Conservation (phyloP, 1,140 invertebrate genomes). For the Nautilus pompilius region DNA sequence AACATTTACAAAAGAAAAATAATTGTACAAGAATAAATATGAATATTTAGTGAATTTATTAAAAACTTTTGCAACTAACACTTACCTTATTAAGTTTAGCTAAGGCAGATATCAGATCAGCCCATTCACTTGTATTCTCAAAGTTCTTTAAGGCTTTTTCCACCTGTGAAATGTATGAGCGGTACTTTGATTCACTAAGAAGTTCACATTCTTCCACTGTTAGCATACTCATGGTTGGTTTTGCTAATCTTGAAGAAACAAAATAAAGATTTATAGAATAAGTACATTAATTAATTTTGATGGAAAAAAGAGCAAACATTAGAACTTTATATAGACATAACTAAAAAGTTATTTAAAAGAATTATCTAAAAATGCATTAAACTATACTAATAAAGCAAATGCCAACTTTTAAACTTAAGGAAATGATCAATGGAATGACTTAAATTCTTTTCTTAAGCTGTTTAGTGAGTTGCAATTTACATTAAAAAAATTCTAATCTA, state of each 20-base stretch:
- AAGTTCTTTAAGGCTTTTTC: conserved; percentile 90
- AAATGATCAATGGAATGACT: too few relatives aligned
- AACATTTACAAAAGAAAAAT: not conserved
- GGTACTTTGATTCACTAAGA: conserved; percentile 50
- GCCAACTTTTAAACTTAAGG: too few relatives aligned
- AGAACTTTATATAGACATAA: not conserved
- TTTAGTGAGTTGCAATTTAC: too few relatives aligned
- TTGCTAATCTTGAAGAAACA: not conserved
- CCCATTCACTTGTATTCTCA: conserved; percentile 94
- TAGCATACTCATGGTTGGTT: conserved; percentile 41
- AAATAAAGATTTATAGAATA: not conserved
- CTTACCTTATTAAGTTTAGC: conserved; percentile 88
- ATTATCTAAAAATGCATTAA: not conserved
- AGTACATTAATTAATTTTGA: not conserved
- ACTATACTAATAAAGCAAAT: too few relatives aligned
- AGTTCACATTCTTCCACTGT: conserved; percentile 51
- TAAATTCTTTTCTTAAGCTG: too few relatives aligned
- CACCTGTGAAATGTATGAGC: conserved; percentile 57
- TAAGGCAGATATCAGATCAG: conserved; percentile 87
- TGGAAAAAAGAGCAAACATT: not conserved
- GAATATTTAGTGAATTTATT: too few relatives aligned
- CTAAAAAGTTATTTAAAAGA: not conserved
- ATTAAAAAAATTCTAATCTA: too few relatives aligned
- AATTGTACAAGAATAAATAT: too few relatives aligned
- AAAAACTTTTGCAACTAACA: too few relatives aligned